Evolutionary conservation across 1,140 invertebrate species (phyloP).

Genomic region (Plectrocnemia conspersa): DNA sequence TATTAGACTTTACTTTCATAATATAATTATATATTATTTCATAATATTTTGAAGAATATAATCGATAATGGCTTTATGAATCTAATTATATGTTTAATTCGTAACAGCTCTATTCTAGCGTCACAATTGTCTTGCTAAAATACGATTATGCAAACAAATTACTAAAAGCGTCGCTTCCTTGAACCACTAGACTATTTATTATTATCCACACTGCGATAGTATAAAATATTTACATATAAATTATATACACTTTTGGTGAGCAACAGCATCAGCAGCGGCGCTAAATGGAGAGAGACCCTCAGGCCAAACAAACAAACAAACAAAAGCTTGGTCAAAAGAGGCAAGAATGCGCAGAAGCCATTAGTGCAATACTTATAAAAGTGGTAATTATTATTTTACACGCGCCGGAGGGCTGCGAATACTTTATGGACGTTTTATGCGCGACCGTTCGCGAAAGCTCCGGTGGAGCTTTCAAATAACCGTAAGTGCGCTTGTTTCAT

Average conservation of each 20-base stretch:
- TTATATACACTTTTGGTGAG: background rate
- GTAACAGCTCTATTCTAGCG: too few species aligned
- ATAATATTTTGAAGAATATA: too few species aligned
- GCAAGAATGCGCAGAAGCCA: constrained; percentile 3
- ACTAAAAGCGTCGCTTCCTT: background rate
- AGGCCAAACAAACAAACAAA: background rate
- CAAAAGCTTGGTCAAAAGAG: background rate
- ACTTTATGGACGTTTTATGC: constrained; percentile 24
- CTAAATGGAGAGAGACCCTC: background rate
- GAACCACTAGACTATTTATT: background rate
- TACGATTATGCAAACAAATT: too few species aligned
- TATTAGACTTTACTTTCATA: too few species aligned
- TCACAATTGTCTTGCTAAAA: too few species aligned
- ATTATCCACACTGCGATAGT: background rate
- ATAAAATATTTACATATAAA: too few species aligned
- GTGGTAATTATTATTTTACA: constrained; percentile 30
- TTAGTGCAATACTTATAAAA: constrained; percentile 27
- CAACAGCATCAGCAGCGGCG: background rate
- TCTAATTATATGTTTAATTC: too few species aligned
- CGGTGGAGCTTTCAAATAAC: constrained; percentile 16
- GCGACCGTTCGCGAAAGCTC: constrained; percentile 1
- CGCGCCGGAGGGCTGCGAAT: constrained; percentile 26
- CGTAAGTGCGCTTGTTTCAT: constrained; percentile 19
- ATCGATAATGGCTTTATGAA: too few species aligned
- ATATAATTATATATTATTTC: too few species aligned